Conservation (phyloP, 2,797 vertebrate species). For the Melanotaenia pygmaea region DNA sequence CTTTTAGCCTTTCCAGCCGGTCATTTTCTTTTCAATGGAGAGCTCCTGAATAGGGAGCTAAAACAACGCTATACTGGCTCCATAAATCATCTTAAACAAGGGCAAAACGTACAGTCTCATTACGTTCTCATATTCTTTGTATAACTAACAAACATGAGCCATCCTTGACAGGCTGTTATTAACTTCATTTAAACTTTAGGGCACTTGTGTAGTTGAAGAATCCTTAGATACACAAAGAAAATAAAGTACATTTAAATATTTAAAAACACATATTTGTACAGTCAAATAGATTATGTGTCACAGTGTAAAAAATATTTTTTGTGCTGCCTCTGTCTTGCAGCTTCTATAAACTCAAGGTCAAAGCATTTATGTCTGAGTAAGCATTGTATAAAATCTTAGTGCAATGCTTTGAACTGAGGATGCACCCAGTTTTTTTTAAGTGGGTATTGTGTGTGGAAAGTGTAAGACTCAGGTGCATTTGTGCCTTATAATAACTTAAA, state of each 20-base stretch:
- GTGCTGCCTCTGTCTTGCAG: background rate
- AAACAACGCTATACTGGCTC: constrained; percentile 40
- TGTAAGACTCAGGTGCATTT: constrained; percentile 22
- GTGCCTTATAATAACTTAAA: constrained; percentile 40
- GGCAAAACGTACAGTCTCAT: constrained; percentile 10
- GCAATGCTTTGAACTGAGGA: background rate
- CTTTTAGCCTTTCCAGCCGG: constrained; percentile 44
- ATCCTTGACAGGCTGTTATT: constrained; percentile 6
- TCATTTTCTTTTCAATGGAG: constrained; percentile 37
- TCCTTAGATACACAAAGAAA: background rate
- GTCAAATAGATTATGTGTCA: background rate
- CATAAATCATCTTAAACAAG: constrained; percentile 53
- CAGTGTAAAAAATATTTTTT: background rate
- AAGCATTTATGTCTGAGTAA: constrained; percentile 14
- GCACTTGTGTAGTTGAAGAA: background rate
- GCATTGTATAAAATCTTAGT: background rate
- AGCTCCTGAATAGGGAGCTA: constrained; percentile 29
- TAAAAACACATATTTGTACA: background rate
- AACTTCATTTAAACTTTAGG: constrained; percentile 20
- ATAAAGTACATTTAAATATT: background rate
- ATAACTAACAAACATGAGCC: constrained; percentile 8
- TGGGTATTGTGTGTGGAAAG: constrained; percentile 1
- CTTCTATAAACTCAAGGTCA: constrained; percentile 10
- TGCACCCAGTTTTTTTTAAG: constrained; percentile 8
- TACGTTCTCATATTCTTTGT: constrained; percentile 16